These are phyloP conservation scores for Pyrgus malvae DNA, from an alignment of 2,888 invertebrate genomes.

Conservation along the genomic window DNA sequence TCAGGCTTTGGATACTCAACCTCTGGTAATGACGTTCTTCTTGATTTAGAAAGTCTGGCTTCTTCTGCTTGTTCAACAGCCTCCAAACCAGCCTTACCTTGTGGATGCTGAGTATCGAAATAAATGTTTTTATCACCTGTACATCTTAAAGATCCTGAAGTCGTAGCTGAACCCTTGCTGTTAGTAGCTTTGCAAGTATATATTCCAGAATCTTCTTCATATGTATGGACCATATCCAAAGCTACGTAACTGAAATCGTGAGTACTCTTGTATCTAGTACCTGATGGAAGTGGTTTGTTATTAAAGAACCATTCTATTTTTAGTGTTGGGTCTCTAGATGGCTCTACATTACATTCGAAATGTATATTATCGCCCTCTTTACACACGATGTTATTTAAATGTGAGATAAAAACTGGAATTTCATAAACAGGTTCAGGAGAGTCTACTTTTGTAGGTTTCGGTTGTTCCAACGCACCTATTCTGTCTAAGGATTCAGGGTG, in stretches of 20 bases:
- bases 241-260: constrained; percentile 98
- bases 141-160: constrained; percentile 93
- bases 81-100: constrained; percentile 94
- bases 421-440: constrained; percentile 90
- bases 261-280: constrained; percentile 94
- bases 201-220: constrained; percentile 95
- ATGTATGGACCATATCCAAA: constrained; percentile 92
- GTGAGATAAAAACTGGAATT: constrained; percentile 93
- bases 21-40: constrained; percentile 87
- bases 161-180: constrained; percentile 93
- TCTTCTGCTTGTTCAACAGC: constrained; percentile 95
- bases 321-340: constrained; percentile 94
- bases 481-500: constrained; percentile 94
- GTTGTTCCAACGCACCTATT: constrained; percentile 92
- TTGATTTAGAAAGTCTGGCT: constrained; percentile 87
- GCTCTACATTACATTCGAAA: constrained; percentile 96
- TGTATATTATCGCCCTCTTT: constrained; percentile 93
- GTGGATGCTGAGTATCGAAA: constrained; percentile 96
- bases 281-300: constrained; percentile 92
- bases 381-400: constrained; percentile 94
- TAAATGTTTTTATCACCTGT: constrained; percentile 90
- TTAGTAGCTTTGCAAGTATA: constrained; percentile 95
- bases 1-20: constrained; percentile 91
- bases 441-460: constrained; percentile 84
- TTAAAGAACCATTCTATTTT: constrained; percentile 97